Percentiles rank a stretch among this genome's conserved stretches.
Conservation (phyloP, 2,113 vertebrate genomes). For the Megaceryle torquata region DNA sequence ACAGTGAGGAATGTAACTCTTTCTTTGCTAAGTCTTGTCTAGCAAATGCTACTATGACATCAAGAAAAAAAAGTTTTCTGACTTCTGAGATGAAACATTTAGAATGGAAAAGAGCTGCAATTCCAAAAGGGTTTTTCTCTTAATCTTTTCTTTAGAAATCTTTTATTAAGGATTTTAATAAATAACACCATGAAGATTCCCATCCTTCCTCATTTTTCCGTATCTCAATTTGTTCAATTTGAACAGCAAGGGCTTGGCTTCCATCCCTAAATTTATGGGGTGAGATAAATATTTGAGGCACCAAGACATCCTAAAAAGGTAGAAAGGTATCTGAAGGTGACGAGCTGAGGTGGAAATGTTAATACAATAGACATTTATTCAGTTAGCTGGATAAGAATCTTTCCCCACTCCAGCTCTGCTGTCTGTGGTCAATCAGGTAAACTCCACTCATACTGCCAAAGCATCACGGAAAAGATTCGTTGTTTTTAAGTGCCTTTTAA, state of each 20-base stretch:
- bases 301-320: background rate
- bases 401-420: background rate
- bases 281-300: background rate
- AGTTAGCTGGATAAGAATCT: background rate
- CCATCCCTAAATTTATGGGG: background rate
- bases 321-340: background rate
- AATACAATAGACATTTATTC: background rate
- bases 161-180: background rate
- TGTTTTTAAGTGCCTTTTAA: background rate
- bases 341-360: background rate
- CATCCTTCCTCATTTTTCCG: background rate
- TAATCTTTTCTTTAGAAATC: background rate
- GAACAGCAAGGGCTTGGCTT: background rate
- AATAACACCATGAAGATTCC: background rate
- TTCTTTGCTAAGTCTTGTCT: background rate
- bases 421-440: background rate
- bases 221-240: background rate
- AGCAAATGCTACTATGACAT: background rate
- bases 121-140: background rate
- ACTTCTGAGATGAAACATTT: background rate
- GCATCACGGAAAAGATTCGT: background rate
- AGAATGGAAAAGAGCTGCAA: background rate
- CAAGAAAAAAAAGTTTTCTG: background rate
- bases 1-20: background rate
- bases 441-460: background rate